phyloP scores from a whole-genome alignment of 1,140 invertebrate genomes.

The Laodelphax striatellus region DNA sequence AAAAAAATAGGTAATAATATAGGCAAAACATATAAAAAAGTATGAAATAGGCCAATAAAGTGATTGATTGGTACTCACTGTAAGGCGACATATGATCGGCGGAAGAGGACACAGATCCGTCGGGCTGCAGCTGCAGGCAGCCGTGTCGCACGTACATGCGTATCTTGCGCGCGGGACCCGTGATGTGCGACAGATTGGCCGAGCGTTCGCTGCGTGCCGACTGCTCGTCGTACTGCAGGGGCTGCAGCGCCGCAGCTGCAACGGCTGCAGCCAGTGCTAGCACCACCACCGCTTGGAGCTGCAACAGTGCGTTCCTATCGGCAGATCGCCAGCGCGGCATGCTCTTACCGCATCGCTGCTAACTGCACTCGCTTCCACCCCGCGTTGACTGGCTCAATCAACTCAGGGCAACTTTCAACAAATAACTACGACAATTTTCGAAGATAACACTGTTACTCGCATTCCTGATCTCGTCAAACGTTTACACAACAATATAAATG shows the following conservation, averaged over 20 bases:
- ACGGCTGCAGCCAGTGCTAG: conserved; percentile 15
- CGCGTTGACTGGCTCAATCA: too few species aligned
- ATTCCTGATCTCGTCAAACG: too few species aligned
- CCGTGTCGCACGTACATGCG: conserved; percentile 70
- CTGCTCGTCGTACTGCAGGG: not conserved
- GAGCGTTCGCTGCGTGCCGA: conserved; percentile 5
- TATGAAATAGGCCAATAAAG: too few species aligned
- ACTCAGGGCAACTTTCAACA: too few species aligned
- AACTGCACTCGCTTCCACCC: not conserved
- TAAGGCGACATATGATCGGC: conserved; percentile 59
- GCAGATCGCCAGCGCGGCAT: not conserved
- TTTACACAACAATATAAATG: too few species aligned
- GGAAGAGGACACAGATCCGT: conserved; percentile 68
- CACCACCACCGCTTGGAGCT: conserved; percentile 6
- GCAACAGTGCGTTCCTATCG: not conserved
- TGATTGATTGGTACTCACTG: conserved; percentile 47
- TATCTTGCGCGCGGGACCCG: conserved; percentile 57
- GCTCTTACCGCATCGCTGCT: not conserved
- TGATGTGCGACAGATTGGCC: conserved; percentile 47
- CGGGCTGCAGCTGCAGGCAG: conserved; percentile 60
- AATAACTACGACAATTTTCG: too few species aligned
- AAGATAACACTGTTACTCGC: too few species aligned
- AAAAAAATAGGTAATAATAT: too few species aligned
- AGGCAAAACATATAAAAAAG: too few species aligned
- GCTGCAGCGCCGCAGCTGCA: conserved; percentile 1